Evolutionary conservation across 2,888 invertebrate genomes (phyloP), one percentile per base, ranked within the genome.

Genomic region (Chymomyza amoena): DNA sequence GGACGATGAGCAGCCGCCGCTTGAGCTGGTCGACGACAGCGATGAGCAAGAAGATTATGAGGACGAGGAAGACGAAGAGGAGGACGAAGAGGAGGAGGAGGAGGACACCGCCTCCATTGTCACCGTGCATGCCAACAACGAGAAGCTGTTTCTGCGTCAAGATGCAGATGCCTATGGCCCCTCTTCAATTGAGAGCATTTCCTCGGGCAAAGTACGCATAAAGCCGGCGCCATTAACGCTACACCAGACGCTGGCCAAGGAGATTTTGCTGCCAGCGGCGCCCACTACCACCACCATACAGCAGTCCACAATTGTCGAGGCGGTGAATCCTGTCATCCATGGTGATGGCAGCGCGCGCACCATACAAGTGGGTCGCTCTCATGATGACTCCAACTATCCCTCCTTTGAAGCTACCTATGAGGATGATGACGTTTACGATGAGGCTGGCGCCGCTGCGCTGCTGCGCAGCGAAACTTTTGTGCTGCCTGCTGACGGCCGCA

Each of bases 31-130:
- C 1, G 61, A 70, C 3, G 66, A 64, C 2, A 69, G 72, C 0
- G 79, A 78, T 66, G 78, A 87, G 50, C 80, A 75, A 52, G 80
- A 77, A n/a, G 71, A 87, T 92, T 93, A 91, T 91, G 93, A 69
- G 3, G 78, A 80, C 0, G 73, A 78, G 0, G 70, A 78, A 2
- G 91, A 82, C 80, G 90, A 89, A 79, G 91, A 80, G 69, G 91
- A 72, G 16, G 91, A 72, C 28, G 84, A 87, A 51, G 81, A 92
- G 6, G 92, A 92, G 13, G 92, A 92, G 85, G 93, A 93, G 15
- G 94, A 93, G 89, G 94, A 91, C 90, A 94, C 92, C 65, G 91
- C 92, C 76, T 92, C 92, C 18, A 93, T 92, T 80, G 92, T 92
- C 16, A 92, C 93, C 54, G 92, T 92, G 64, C 92, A 92, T 75